A percentile compares a stretch with the other conserved stretches of the same genome.
Conservation (phyloP, 2,113 vertebrate genomes). For the Dryoscopus gambensis region DNA sequence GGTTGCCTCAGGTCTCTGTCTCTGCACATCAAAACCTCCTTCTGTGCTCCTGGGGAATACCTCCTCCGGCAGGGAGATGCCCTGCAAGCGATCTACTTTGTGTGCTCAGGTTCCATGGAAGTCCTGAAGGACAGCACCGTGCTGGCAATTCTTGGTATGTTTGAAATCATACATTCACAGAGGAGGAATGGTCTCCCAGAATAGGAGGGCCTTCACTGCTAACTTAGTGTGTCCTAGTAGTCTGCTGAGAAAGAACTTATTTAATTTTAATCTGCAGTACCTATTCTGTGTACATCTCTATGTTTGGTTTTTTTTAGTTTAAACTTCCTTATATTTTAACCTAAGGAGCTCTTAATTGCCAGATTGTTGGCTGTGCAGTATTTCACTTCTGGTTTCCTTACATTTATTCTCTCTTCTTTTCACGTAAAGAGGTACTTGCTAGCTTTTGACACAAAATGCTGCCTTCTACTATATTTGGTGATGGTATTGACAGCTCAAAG, state of each 20-base stretch:
- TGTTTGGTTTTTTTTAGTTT: not conserved
- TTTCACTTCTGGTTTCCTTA: not conserved
- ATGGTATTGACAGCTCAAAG: not conserved
- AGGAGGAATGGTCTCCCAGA: not conserved
- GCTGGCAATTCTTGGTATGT: slow-evolving; percentile 94
- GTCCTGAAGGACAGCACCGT: slow-evolving; percentile 96
- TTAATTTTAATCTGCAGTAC: not conserved
- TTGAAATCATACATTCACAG: not conserved
- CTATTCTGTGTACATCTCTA: not conserved
- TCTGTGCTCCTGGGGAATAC: slow-evolving; percentile 96
- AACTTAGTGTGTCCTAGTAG: not conserved
- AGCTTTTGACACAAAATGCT: not conserved
- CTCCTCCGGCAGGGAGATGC: slow-evolving; percentile 97
- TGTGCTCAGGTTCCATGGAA: slow-evolving; percentile 99
- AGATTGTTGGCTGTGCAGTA: not conserved
- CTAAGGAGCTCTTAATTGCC: not conserved
- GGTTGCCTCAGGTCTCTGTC: slow-evolving; percentile 96
- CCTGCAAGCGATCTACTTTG: slow-evolving; percentile 95
- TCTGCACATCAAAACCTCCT: slow-evolving; percentile 96
- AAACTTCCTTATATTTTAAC: not conserved
- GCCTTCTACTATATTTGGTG: not conserved
- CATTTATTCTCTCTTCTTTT: not conserved
- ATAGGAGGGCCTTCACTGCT: not conserved
- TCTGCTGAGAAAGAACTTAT: not conserved
- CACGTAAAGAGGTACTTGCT: not conserved